phyloP scores from a whole-genome alignment of 2,113 vertebrate species.

The Crotalus tigris region DNA sequence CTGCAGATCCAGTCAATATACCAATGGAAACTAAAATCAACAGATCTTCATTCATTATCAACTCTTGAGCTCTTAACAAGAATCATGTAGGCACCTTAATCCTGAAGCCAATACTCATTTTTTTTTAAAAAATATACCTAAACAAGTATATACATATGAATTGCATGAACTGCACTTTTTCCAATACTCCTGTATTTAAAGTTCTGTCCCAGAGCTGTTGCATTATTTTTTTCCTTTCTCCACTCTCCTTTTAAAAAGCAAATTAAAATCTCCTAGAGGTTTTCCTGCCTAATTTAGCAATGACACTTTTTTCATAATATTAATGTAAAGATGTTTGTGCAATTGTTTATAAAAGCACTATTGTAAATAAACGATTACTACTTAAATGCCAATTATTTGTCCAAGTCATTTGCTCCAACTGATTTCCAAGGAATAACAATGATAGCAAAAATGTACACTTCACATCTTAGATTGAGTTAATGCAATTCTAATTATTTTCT shows the following conservation, averaged over 20 bases:
- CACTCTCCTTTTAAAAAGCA: constrained; percentile 52
- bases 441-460: not conserved
- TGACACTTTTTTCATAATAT: constrained; percentile 64
- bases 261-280: constrained; percentile 53
- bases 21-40: constrained; percentile 43
- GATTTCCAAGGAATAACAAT: constrained; percentile 15
- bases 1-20: constrained; percentile 8
- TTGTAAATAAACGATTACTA: constrained; percentile 79
- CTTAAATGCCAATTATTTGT: constrained; percentile 66
- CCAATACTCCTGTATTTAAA: constrained; percentile 63
- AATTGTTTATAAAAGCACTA: constrained; percentile 77
- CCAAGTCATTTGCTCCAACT: constrained; percentile 44
- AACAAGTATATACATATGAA: constrained; percentile 65
- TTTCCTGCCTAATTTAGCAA: constrained; percentile 67
- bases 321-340: constrained; percentile 76
- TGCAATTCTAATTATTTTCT: not conserved
- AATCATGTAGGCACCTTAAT: constrained; percentile 70
- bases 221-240: constrained; percentile 61
- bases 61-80: constrained; percentile 55
- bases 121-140: constrained; percentile 55
- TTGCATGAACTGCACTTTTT: constrained; percentile 73
- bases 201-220: constrained; percentile 55
- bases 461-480: not conserved
- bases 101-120: constrained; percentile 55
- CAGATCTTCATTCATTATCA: constrained; percentile 60